phyloP scores from a whole-genome alignment of 2,113 vertebrate species.

The Rallus limicola region DNA sequence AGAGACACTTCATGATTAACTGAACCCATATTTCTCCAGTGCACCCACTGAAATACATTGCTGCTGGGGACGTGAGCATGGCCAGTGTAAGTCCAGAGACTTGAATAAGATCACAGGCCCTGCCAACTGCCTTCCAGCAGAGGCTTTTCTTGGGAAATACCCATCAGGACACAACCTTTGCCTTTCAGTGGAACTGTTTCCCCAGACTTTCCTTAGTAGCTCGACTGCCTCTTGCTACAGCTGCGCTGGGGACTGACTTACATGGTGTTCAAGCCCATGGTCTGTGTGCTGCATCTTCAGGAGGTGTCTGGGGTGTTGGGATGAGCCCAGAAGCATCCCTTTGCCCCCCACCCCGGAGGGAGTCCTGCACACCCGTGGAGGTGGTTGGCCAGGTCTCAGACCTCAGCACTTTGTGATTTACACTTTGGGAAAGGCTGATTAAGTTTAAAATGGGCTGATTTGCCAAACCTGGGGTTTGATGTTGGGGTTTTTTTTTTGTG shows the following conservation, averaged over 20 bases:
- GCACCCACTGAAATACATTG: accelerated
- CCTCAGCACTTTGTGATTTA: not conserved
- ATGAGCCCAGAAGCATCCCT: not conserved
- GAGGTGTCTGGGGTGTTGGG: not conserved
- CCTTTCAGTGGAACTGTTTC: not conserved
- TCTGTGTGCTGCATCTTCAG: accelerated
- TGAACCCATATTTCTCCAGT: not conserved
- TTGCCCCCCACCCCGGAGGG: not conserved
- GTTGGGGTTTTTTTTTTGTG: too few relatives aligned
- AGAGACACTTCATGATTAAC: not conserved
- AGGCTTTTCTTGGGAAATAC: not conserved
- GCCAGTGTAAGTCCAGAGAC: not conserved
- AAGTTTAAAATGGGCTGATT: not conserved
- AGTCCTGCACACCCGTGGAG: not conserved
- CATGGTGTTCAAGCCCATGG: accelerated
- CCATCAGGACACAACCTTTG: not conserved
- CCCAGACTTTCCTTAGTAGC: too few relatives aligned
- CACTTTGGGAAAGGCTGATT: not conserved
- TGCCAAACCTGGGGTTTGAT: not conserved
- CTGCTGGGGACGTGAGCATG: not conserved
- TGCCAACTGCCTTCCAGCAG: not conserved
- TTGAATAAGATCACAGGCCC: too few relatives aligned
- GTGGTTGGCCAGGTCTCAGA: not conserved
- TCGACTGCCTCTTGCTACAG: accelerated
- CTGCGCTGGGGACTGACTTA: not conserved